These are phyloP conservation scores for Cephalopachus bancanus DNA, from an alignment of 2,797 vertebrate genomes.

Conservation along the genomic window DNA sequence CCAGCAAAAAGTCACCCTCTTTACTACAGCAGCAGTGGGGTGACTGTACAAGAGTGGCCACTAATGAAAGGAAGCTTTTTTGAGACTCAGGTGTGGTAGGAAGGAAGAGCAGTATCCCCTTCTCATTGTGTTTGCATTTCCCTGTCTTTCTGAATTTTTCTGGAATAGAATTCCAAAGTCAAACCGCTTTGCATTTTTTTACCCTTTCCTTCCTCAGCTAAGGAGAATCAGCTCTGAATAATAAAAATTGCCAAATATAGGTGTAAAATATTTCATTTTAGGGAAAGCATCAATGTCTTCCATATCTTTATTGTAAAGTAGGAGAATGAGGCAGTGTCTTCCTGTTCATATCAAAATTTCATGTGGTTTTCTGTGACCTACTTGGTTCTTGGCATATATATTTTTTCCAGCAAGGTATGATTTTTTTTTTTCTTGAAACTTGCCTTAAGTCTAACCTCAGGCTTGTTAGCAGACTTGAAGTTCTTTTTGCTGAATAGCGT, in stretches of 20 bases:
- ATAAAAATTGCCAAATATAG: neutral
- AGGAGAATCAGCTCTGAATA: neutral
- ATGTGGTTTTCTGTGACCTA: constrained; percentile 73
- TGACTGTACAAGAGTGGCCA: neutral
- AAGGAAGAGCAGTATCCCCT: accelerated
- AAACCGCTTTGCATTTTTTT: neutral
- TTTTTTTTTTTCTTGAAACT: constrained; percentile 68
- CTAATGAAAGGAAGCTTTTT: neutral
- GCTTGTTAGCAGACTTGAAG: constrained; percentile 67
- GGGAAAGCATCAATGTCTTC: constrained; percentile 66
- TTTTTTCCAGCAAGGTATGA: constrained; percentile 31
- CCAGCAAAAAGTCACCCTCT: neutral
- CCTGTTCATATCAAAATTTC: constrained; percentile 49
- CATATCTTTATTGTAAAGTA: constrained; percentile 42
- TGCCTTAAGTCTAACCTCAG: constrained; percentile 79
- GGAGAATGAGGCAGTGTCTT: neutral
- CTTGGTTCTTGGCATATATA: constrained; percentile 42
- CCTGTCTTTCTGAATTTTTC: constrained; percentile 3
- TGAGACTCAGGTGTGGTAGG: neutral
- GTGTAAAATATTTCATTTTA: constrained; percentile 48
- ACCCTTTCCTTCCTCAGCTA: neutral
- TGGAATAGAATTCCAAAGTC: neutral
- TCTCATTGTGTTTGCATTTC: neutral
- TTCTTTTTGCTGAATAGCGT: constrained; percentile 72
- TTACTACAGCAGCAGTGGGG: too few species aligned